A percentile compares a stretch with the other conserved stretches of the same genome.
phyloP scores from a whole-genome alignment of 2,888 invertebrate species.

The Acanthococcus lagerstroemiae region DNA sequence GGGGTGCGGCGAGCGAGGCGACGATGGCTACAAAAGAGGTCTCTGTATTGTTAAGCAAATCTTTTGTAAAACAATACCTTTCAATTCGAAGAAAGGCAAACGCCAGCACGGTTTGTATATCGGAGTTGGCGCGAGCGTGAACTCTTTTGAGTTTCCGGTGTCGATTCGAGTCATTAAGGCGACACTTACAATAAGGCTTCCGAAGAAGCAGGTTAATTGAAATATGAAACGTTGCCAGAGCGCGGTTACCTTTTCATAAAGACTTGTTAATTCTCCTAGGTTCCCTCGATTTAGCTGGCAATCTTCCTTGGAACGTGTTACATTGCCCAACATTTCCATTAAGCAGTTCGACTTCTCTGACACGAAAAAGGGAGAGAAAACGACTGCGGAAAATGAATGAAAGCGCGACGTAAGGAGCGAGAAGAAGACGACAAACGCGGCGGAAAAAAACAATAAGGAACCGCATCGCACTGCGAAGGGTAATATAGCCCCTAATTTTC shows the following conservation, averaged over 20 bases:
- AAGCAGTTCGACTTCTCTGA: slow-evolving; percentile 12
- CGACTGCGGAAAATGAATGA: neutral
- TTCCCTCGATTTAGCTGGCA: slow-evolving; percentile 24
- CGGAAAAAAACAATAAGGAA: neutral
- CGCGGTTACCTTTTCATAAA: slow-evolving; percentile 26
- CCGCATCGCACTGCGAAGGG: no score
- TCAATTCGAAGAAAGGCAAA: slow-evolving; percentile 23
- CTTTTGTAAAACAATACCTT: slow-evolving; percentile 30
- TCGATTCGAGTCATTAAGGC: slow-evolving; percentile 29
- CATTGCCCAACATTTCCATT: slow-evolving; percentile 20
- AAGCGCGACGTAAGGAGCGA: neutral
- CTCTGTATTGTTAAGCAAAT: slow-evolving; percentile 21
- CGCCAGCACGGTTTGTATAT: slow-evolving; percentile 27
- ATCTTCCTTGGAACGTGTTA: slow-evolving; percentile 17
- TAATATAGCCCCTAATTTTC: no score
- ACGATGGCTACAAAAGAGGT: neutral
- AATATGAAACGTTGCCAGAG: slow-evolving; percentile 30
- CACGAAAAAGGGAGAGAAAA: neutral
- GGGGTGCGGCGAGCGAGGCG: neutral
- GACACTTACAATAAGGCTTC: slow-evolving; percentile 30
- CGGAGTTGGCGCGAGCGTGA: slow-evolving; percentile 25
- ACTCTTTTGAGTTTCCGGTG: slow-evolving; percentile 29
- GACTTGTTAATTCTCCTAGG: slow-evolving; percentile 20
- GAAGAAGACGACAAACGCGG: neutral
- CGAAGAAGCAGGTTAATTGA: slow-evolving; percentile 29